Evolutionary conservation across 2,797 vertebrate genomes (phyloP).

Genomic region (Labeo calbasu): DNA sequence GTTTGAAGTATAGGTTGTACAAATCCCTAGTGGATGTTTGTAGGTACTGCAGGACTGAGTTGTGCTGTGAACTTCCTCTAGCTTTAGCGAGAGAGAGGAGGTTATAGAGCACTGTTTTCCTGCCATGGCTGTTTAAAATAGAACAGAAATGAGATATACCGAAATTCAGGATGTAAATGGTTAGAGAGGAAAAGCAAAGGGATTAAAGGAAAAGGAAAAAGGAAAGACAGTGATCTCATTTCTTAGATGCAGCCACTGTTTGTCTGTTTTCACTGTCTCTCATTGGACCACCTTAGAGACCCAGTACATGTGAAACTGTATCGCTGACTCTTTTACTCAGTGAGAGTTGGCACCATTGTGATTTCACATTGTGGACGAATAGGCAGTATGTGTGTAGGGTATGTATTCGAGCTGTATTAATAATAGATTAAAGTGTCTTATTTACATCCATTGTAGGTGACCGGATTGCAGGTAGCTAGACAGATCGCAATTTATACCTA

Average conservation of each 20-base stretch:
- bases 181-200: slow-evolving; percentile 8
- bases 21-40: slow-evolving; percentile 13
- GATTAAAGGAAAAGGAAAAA: slow-evolving; percentile 18
- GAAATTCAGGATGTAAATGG: not conserved
- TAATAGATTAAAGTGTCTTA: not conserved
- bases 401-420: not conserved
- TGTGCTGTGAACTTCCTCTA: not conserved
- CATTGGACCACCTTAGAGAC: not conserved
- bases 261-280: slow-evolving; percentile 4
- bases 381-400: not conserved
- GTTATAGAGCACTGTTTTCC: not conserved
- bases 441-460: not conserved
- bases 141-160: not conserved
- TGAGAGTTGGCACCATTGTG: not conserved
- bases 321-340: not conserved
- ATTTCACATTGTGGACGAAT: not conserved
- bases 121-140: not conserved
- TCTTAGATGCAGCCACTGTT: slow-evolving; percentile 16
- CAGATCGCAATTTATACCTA: not conserved
- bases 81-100: not conserved
- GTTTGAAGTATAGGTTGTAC: slow-evolving; percentile 2
- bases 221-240: slow-evolving; percentile 38
- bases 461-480: not conserved
- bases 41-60: slow-evolving; percentile 1
- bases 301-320: not conserved